phyloP scores from a whole-genome alignment of 2,113 vertebrate species.

The Rhabdornis inornatus region DNA sequence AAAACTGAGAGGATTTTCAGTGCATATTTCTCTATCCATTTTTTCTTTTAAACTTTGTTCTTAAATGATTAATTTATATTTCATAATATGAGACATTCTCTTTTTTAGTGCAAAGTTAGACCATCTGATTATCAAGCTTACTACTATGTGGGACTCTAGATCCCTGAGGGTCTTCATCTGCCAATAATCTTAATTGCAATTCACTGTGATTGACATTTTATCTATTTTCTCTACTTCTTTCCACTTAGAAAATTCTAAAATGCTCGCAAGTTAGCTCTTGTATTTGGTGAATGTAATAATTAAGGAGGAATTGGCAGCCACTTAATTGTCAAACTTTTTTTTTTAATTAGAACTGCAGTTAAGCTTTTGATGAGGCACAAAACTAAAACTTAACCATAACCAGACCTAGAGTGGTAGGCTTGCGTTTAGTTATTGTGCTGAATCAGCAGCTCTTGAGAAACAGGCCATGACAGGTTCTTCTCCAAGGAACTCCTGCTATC shows the following conservation, averaged over 20 bases:
- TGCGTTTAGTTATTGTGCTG: not conserved
- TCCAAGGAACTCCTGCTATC: not conserved
- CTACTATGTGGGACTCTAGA: not conserved
- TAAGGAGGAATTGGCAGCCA: not conserved
- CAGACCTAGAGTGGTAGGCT: not conserved
- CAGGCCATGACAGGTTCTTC: not conserved
- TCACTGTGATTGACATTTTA: constrained; percentile 47
- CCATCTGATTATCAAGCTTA: constrained; percentile 35
- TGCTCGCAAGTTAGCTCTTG: not conserved
- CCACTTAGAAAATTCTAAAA: constrained; percentile 26
- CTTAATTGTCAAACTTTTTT: not conserved
- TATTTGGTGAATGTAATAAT: constrained; percentile 5
- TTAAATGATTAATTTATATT: not conserved
- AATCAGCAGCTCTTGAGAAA: not conserved
- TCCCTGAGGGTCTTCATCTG: constrained; percentile 18
- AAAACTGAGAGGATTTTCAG: not conserved
- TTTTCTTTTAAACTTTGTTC: not conserved
- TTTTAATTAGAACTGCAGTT: not conserved
- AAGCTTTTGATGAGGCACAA: not conserved
- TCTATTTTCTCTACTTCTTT: constrained; percentile 29
- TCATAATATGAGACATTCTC: not conserved
- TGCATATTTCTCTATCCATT: not conserved
- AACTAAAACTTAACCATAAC: not conserved
- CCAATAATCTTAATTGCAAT: constrained; percentile 50
- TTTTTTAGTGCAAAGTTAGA: not conserved